Evolutionary conservation across 1,140 invertebrate species (phyloP), one percentile per base, ranked within the genome.

Genomic region (Danaus melanippus): DNA sequence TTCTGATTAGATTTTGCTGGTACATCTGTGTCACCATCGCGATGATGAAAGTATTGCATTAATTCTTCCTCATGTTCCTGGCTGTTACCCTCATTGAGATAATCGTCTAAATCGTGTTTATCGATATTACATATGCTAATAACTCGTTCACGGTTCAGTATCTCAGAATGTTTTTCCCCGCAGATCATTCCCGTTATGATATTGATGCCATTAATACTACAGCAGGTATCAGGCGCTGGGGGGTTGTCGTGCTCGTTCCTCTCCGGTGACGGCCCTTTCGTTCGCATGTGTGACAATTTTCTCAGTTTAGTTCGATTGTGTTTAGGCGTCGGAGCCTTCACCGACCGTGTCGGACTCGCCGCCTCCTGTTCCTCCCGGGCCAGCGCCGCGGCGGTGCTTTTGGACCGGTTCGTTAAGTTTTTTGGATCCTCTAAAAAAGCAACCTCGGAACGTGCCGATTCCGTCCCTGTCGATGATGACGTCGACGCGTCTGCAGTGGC

Each of bases 61-160:
- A 95, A 74, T 81, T 95, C 93, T 69, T 93, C 92, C 69, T 95
- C 93, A 66, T 92, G 92, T 66, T 94, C 93, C 71, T 94, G 92
- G 45, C 92, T 93, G 79, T 93, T 94, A 45, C 92, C 92, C 90
- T 92, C 91, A 60, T 91, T 90, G 63, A 94, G 88, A 76, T 94
- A 94, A 80, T 94, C 93, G 69, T 93, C 92, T 42, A 95, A 79
- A 42, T 92, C 92, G 67, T 94, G 92, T 42, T 92, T 92, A 69
- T 94, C 93, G 58, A 94, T 91, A 47, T 91, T 92, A 65, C 91
- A 91, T 40, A 93, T 90, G 69, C 91, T 92, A 45, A 91, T 90
- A 1, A 92, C 89, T 41, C 91, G 87, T 68, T 92, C 90, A 11
- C 91, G 81, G 57, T 85, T 87, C 7, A 88, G 62, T 12, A 88